phyloP scores from a whole-genome alignment of 2,113 vertebrate species.

The Ptyas mucosa region DNA sequence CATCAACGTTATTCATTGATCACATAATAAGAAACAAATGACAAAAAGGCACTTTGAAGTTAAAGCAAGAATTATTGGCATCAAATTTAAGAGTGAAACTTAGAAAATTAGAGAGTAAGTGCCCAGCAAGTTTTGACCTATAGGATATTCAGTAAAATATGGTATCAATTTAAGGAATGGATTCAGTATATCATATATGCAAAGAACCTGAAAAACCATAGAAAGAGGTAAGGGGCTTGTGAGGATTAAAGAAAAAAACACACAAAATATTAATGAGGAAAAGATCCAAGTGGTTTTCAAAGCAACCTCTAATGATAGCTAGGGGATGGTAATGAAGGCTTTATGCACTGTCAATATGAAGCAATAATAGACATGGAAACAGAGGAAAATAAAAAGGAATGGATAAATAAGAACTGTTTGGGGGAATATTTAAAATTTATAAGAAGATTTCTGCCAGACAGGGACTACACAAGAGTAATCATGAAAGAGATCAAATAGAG shows the following conservation, averaged over 20 bases:
- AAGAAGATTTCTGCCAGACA: neutral
- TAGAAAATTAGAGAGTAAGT: neutral
- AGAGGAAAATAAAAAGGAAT: neutral
- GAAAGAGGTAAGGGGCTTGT: neutral
- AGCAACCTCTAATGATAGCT: neutral
- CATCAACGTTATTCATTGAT: neutral
- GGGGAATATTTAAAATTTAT: neutral
- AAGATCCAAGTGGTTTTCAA: neutral
- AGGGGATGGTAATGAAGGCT: neutral
- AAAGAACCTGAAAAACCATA: neutral
- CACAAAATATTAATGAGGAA: neutral
- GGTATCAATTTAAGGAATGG: neutral
- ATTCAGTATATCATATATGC: neutral
- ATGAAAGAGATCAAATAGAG: neutral
- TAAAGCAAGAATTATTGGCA: neutral
- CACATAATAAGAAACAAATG: neutral
- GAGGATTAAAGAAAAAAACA: neutral
- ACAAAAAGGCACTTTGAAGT: neutral
- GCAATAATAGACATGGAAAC: neutral
- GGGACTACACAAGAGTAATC: neutral
- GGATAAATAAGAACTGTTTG: neutral
- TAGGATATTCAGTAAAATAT: neutral
- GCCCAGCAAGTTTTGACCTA: neutral
- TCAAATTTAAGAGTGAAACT: neutral
- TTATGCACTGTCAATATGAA: neutral